Percentiles rank a stretch among this genome's conserved stretches.
Evolutionary conservation across 1,140 invertebrate genomes (phyloP).

Genomic region (Glossosoma conforme): DNA sequence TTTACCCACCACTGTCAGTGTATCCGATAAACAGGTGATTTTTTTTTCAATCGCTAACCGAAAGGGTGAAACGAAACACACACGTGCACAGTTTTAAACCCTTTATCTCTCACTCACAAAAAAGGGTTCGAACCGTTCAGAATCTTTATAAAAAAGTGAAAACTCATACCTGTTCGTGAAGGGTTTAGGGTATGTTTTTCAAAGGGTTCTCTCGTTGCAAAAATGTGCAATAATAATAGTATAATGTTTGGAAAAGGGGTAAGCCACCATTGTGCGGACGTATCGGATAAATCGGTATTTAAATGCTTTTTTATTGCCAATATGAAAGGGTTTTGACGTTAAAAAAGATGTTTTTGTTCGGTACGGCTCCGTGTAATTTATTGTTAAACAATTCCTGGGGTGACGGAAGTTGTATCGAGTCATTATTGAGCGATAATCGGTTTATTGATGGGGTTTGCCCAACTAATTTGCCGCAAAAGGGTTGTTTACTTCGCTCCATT

Average conservation of each 20-base stretch:
- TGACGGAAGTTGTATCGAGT: constrained; percentile 16
- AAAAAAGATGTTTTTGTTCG: constrained; percentile 14
- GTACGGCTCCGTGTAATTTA: constrained; percentile 20
- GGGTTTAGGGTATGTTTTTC: neutral
- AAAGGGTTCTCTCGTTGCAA: constrained; percentile 14
- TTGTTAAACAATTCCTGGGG: constrained; percentile 24
- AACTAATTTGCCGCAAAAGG: constrained; percentile 27
- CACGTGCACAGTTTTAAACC: constrained; percentile 12
- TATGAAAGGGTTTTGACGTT: constrained; percentile 24
- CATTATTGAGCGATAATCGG: constrained; percentile 24
- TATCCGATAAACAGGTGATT: constrained; percentile 29
- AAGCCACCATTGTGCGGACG: constrained; percentile 14
- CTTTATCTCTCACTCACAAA: constrained; percentile 17
- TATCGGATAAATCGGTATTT: constrained; percentile 21
- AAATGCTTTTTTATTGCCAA: constrained; percentile 24
- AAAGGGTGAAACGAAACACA: constrained; percentile 15
- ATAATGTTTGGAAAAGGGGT: constrained; percentile 18
- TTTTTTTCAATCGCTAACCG: constrained; percentile 17
- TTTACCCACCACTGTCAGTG: constrained; percentile 23
- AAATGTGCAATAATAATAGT: constrained; percentile 12
- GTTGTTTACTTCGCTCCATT: constrained; percentile 16
- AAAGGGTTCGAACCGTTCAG: constrained; percentile 21
- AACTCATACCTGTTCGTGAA: constrained; percentile 19
- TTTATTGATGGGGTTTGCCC: constrained; percentile 26
- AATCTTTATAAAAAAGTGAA: constrained; percentile 24